Evolutionary conservation across 2,888 invertebrate species (phyloP).

Genomic region (Argyresthia albistria): DNA sequence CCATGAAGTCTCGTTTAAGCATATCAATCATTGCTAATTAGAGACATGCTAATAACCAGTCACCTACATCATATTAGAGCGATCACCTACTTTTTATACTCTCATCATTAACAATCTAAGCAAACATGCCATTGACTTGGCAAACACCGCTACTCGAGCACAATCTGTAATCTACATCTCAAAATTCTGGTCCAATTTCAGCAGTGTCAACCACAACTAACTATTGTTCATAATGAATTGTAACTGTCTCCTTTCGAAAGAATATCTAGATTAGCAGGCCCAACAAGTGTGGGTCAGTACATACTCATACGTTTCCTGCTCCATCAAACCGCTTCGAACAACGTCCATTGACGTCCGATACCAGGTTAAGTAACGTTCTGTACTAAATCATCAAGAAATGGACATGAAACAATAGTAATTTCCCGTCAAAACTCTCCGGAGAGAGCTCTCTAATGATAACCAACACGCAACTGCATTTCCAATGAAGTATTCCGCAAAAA

Average conservation of each 20-base stretch:
- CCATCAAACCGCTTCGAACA: not conserved
- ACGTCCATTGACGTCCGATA: not conserved
- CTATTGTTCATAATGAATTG: constrained; percentile 18
- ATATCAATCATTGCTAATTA: no score
- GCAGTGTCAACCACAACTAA: not conserved
- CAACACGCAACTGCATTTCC: constrained; percentile 49
- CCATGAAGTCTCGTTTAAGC: no score
- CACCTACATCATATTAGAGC: no score
- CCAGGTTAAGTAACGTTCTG: not conserved
- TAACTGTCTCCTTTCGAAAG: constrained; percentile 14
- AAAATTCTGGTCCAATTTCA: not conserved
- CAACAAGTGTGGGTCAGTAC: constrained; percentile 25
- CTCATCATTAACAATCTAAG: no score
- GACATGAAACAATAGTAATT: not conserved
- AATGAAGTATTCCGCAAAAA: constrained; percentile 45
- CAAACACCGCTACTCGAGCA: no score
- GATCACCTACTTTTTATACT: no score
- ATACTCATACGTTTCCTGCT: constrained; percentile 10
- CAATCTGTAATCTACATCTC: no score
- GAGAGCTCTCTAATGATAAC: constrained; percentile 28
- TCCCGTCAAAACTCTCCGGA: constrained; percentile 13
- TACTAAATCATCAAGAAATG: not conserved
- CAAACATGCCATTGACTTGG: no score
- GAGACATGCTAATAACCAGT: no score
- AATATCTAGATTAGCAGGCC: constrained; percentile 28